These are phyloP conservation scores for Parauchenoglanis punctatus DNA, from an alignment of 2,797 vertebrate species.

Conservation along the genomic window DNA sequence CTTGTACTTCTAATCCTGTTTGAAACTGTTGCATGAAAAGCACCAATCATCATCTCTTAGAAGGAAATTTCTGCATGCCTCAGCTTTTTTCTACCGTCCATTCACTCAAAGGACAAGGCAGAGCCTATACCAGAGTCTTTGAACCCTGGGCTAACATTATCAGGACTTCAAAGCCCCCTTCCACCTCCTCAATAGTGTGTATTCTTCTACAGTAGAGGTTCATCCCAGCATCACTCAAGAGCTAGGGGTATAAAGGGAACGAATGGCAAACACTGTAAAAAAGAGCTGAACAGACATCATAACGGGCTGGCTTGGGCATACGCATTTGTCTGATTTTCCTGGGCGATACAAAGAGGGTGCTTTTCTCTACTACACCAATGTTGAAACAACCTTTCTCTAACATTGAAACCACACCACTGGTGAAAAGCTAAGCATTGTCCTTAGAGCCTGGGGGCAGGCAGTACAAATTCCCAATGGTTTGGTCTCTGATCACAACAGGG, in stretches of 20 bases:
- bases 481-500: slow-evolving; percentile 56
- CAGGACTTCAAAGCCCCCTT: slow-evolving; percentile 72
- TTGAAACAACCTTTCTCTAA: slow-evolving; percentile 44
- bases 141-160: slow-evolving; percentile 73
- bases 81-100: slow-evolving; percentile 71
- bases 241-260: slow-evolving; percentile 53
- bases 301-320: slow-evolving; percentile 39
- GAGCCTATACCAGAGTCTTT: slow-evolving; percentile 68
- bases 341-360: slow-evolving; percentile 35
- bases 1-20: slow-evolving; percentile 60
- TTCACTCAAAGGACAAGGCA: slow-evolving; percentile 74
- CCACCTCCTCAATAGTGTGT: slow-evolving; percentile 64
- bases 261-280: slow-evolving; percentile 41
- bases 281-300: slow-evolving; percentile 25
- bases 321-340: slow-evolving; percentile 35
- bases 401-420: slow-evolving; percentile 42
- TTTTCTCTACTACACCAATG: slow-evolving; percentile 49
- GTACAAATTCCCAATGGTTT: slow-evolving; percentile 72
- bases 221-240: slow-evolving; percentile 58
- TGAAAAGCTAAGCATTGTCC: slow-evolving; percentile 70
- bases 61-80: slow-evolving; percentile 55
- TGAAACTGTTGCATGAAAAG: slow-evolving; percentile 60
- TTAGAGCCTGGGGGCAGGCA: slow-evolving; percentile 64
- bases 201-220: slow-evolving; percentile 66
- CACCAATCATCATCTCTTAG: slow-evolving; percentile 61